These are phyloP conservation scores for Pagetopsis macropterus DNA, from an alignment of 2,797 vertebrate genomes.

Conservation along the genomic window DNA sequence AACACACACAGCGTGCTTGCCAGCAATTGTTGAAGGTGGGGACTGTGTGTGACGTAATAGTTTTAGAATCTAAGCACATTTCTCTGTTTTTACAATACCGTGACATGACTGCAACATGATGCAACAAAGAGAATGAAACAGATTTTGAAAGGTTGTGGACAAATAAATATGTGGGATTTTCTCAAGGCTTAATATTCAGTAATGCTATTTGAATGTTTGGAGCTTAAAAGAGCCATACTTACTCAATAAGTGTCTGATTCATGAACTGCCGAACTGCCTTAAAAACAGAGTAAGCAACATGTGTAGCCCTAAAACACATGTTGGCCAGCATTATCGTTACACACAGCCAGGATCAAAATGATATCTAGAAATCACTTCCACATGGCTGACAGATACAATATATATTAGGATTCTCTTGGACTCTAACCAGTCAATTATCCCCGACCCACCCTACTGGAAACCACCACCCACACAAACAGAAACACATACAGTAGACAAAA, in stretches of 20 bases:
- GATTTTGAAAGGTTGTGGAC: constrained; percentile 35
- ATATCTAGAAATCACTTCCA: constrained; percentile 51
- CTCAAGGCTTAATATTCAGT: constrained; percentile 29
- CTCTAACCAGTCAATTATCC: constrained; percentile 41
- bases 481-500: constrained; percentile 59
- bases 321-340: constrained; percentile 22
- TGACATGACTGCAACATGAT: constrained; percentile 45
- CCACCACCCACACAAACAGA: constrained; percentile 34
- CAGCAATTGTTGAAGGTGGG: constrained; percentile 68
- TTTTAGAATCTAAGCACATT: constrained; percentile 61
- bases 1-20: constrained; percentile 79
- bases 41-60: constrained; percentile 69
- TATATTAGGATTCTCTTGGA: constrained; percentile 36
- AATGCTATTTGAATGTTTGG: constrained; percentile 40
- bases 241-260: constrained; percentile 36
- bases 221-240: constrained; percentile 35
- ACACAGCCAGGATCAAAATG: constrained; percentile 38
- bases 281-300: constrained; percentile 44
- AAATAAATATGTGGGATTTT: constrained; percentile 33
- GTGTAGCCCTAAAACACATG: constrained; percentile 49
- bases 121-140: constrained; percentile 35
- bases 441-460: constrained; percentile 24
- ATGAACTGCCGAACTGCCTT: constrained; percentile 26
- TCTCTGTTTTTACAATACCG: constrained; percentile 50
- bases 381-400: constrained; percentile 46